Percentiles rank a stretch among this genome's conserved stretches.
Conservation (phyloP, 2,888 invertebrate species). For the Achlya flavicornis region DNA sequence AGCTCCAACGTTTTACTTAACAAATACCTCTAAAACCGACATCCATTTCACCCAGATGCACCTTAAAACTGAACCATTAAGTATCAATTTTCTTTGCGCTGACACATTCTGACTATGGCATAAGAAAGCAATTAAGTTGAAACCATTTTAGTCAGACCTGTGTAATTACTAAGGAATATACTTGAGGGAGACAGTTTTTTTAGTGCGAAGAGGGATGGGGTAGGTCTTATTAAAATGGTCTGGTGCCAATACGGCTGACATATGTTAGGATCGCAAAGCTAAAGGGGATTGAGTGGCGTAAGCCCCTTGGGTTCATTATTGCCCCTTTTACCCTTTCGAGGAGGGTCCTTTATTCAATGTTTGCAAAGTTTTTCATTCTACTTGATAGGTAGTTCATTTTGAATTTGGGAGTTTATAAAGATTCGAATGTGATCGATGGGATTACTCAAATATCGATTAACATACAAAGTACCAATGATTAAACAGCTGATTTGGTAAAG, state of each 20-base stretch:
- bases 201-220: conserved; percentile 29
- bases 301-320: conserved; percentile 78
- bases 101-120: conserved; percentile 40
- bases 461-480: too few relatives aligned
- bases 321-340: conserved; percentile 62
- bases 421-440: neutral
- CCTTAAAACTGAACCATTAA: conserved; percentile 22
- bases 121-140: conserved; percentile 70
- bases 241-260: conserved; percentile 60
- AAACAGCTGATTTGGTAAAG: too few relatives aligned
- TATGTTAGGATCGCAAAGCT: conserved; percentile 70
- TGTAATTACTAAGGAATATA: conserved; percentile 17
- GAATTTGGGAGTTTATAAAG: conserved; percentile 40
- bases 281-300: conserved; percentile 75
- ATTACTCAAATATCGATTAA: neutral
- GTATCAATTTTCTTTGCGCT: conserved; percentile 16
- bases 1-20: conserved; percentile 52
- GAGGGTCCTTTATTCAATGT: conserved; percentile 61
- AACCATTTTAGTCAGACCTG: conserved; percentile 53
- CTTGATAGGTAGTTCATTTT: conserved; percentile 43
- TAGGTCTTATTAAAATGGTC: conserved; percentile 41
- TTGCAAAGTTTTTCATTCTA: conserved; percentile 59
- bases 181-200: conserved; percentile 23
- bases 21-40: conserved; percentile 32
- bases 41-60: neutral